phyloP scores from a whole-genome alignment of 2,888 invertebrate species.

The Napeogenes inachia region DNA sequence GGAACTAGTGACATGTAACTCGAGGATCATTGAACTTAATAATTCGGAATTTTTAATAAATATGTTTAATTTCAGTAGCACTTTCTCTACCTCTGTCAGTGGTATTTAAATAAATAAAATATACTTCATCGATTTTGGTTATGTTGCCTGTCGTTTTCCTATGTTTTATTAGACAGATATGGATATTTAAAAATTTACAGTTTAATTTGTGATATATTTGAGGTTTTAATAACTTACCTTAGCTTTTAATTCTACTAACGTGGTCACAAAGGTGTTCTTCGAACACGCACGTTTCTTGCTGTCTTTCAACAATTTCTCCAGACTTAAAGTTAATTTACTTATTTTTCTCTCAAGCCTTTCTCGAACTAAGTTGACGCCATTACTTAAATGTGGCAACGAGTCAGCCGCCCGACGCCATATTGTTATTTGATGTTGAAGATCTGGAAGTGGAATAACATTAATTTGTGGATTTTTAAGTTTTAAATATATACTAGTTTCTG shows the following conservation, averaged over 20 bases:
- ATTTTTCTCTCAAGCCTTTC: slow-evolving; percentile 83
- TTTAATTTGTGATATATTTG: background rate
- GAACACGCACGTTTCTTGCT: slow-evolving; percentile 44
- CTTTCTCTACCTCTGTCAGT: background rate
- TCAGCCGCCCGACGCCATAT: slow-evolving; percentile 87
- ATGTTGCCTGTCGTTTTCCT: background rate
- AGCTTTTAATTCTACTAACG: slow-evolving; percentile 80
- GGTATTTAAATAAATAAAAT: background rate
- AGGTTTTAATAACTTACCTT: slow-evolving; percentile 56
- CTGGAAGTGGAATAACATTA: slow-evolving; percentile 51
- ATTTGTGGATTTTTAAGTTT: no score
- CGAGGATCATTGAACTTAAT: no score
- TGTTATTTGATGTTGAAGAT: slow-evolving; percentile 86
- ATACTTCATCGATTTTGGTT: no score
- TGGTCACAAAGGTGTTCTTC: slow-evolving; percentile 76
- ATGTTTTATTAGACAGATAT: background rate
- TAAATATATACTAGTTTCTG: no score
- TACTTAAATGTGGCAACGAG: slow-evolving; percentile 85
- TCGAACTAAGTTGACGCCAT: slow-evolving; percentile 86
- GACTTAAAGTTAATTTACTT: slow-evolving; percentile 76
- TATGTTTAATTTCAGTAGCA: background rate
- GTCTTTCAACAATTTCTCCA: slow-evolving; percentile 77
- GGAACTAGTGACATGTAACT: no score
- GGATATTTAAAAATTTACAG: background rate
- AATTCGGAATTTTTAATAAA: no score